Conservation (phyloP, 2,888 invertebrate genomes). For the Deroplatys truncata region DNA sequence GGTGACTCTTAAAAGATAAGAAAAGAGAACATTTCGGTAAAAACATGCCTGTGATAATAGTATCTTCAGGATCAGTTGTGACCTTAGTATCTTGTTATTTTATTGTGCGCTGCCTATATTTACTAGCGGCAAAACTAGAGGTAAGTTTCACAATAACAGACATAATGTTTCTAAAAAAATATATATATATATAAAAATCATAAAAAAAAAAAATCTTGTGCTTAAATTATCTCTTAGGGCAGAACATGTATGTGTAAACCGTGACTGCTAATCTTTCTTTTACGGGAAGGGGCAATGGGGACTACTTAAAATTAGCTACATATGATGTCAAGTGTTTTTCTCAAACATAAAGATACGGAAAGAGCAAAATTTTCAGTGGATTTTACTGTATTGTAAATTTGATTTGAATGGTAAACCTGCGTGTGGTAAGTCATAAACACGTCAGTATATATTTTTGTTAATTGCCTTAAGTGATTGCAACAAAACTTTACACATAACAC, state of each 20-base stretch:
- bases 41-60: slow-evolving; percentile 67
- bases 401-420: slow-evolving; percentile 9
- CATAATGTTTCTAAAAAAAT: slow-evolving; percentile 28
- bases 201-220: slow-evolving; percentile 17
- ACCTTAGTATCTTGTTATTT: slow-evolving; percentile 51
- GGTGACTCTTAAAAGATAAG: slow-evolving; percentile 21
- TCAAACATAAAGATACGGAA: neutral
- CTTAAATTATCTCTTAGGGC: slow-evolving; percentile 22
- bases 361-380: slow-evolving; percentile 5
- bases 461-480: slow-evolving; percentile 34
- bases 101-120: slow-evolving; percentile 43
- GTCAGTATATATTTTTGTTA: slow-evolving; percentile 33
- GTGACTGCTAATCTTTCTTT: slow-evolving; percentile 17
- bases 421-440: slow-evolving; percentile 14
- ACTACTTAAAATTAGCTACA: slow-evolving; percentile 10
- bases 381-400: slow-evolving; percentile 16
- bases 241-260: slow-evolving; percentile 17
- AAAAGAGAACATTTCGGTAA: slow-evolving; percentile 30
- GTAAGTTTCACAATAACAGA: slow-evolving; percentile 24
- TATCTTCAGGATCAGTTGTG: slow-evolving; percentile 66
- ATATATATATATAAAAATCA: slow-evolving; percentile 12
- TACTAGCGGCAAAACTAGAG: slow-evolving; percentile 31
- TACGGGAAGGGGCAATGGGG: neutral
- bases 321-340: neutral
- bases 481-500: slow-evolving; percentile 32